These are phyloP conservation scores for Oeneis ivallda DNA, from an alignment of 2,888 invertebrate genomes.

Conservation along the genomic window DNA sequence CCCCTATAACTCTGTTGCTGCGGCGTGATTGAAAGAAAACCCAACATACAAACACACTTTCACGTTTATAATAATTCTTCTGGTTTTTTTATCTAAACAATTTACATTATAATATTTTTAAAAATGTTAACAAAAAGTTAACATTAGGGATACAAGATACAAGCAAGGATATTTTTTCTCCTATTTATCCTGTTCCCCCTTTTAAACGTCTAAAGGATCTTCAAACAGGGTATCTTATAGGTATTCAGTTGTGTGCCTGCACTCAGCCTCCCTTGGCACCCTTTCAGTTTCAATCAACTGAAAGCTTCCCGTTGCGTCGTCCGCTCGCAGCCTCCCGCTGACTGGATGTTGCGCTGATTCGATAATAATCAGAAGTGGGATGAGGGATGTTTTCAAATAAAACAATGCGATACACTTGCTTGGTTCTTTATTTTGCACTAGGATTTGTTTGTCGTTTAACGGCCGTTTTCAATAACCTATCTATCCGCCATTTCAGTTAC, in stretches of 20 bases:
- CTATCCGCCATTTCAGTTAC: too few relatives aligned
- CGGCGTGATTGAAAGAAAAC: too few relatives aligned
- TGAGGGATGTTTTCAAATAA: constrained; percentile 8
- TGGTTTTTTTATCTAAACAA: too few relatives aligned
- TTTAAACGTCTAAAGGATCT: not conserved
- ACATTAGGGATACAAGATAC: too few relatives aligned
- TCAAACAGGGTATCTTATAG: not conserved
- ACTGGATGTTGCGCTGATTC: constrained; percentile 26
- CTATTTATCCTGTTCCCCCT: too few relatives aligned
- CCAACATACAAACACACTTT: too few relatives aligned
- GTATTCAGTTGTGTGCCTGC: constrained; percentile 1
- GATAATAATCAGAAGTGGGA: constrained; percentile 18
- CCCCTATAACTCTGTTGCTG: too few relatives aligned
- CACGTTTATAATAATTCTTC: too few relatives aligned
- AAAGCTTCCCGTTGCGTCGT: constrained; percentile 58
- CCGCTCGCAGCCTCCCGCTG: constrained; percentile 29
- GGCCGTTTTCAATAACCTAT: too few relatives aligned
- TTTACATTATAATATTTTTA: not conserved
- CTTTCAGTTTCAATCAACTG: constrained; percentile 61
- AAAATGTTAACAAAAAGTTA: too few relatives aligned
- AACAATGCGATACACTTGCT: not conserved
- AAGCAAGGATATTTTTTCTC: not conserved
- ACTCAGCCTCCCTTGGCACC: constrained; percentile 47
- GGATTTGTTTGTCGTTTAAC: not conserved
- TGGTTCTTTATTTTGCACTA: not conserved